Base-by-base conservation (phyloP, 30 jellyfish, hydroid and myxozoan species). In the Catostylus mosaicus region DNA sequence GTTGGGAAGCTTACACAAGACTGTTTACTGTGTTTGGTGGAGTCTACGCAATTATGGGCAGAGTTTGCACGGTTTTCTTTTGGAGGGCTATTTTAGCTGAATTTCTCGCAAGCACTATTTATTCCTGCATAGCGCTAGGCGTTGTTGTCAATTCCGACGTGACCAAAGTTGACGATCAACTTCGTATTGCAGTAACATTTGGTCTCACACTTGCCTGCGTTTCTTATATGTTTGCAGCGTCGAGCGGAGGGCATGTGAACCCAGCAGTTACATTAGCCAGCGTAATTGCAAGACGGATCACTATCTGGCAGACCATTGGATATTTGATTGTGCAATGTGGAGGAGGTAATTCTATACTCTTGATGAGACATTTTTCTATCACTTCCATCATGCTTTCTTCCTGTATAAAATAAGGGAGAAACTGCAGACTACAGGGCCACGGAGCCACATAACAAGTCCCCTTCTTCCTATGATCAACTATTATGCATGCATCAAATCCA, bases 1-100 rank as follows among this genome's bases (percentile, higher is more conserved):
- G n/a, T n/a, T n/a, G n/a, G n/a, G n/a, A n/a, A n/a, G n/a, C n/a
- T n/a, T n/a, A n/a, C n/a, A n/a, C 54, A 6, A 43, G 54, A 43
- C 14, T 43, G 54, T 43, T 43, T 43, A 43, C 54, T 6, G 54
- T 43, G 54, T 43, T 6, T 43, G 54, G 8, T 6, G 16, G 14
- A 16, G 63, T 18, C 2, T 8, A 6, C 20, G 38, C 38, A 59
- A 27, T 64, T 23, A 79, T 79, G 90, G 75, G 52, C 30, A 65
- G 36, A 54, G 10, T 40, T 37, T 50, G 75, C 1, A 79, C 50
- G 29, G 37, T 73, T 26, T 84, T 84, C 68, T 87, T 77, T 71
- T 87, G 96, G 96, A 70, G 96, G 56, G 86, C 91, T 22, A 69
- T 78, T 48, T 50, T 87, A n/a, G 96, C 96, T 19, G 96, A 87